Conservation (phyloP, 2,888 invertebrate genomes). For the Pyralis farinalis region DNA sequence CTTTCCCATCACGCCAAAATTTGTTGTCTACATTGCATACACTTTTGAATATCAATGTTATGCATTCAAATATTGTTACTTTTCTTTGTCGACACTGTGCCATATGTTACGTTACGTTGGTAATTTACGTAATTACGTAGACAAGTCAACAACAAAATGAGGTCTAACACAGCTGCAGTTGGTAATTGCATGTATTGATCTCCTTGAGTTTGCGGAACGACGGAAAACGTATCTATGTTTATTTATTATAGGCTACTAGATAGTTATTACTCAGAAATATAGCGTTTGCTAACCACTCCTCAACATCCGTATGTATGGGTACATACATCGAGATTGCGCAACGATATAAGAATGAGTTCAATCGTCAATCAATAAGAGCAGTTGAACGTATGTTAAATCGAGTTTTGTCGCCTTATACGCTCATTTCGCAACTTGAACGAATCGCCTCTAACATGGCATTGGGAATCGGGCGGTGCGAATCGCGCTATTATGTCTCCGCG, state of each 20-base stretch:
- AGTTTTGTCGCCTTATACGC: constrained; percentile 37
- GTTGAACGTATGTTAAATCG: constrained; percentile 15
- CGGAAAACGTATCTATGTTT: constrained; percentile 50
- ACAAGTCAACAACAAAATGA: constrained; percentile 38
- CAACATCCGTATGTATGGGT: constrained; percentile 45
- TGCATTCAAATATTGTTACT: constrained; percentile 1
- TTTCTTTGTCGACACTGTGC: constrained; percentile 8
- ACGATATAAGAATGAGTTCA: constrained; percentile 44
- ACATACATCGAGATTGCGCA: constrained; percentile 38
- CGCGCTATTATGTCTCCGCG: constrained; percentile 36
- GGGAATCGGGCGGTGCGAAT: constrained; percentile 43
- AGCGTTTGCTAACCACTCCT: constrained; percentile 52
- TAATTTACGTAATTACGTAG: constrained; percentile 50
- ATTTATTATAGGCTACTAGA: constrained; percentile 40
- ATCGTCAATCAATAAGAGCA: constrained; percentile 42
- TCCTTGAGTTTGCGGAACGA: constrained; percentile 69
- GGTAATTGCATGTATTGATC: constrained; percentile 64
- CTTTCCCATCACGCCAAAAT: constrained; percentile 27
- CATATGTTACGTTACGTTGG: constrained; percentile 17
- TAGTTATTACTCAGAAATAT: constrained; percentile 34
- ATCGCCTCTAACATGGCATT: constrained; percentile 43
- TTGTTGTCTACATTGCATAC: neutral
- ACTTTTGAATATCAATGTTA: neutral
- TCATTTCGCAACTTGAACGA: constrained; percentile 54
- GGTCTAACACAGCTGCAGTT: constrained; percentile 30